Evolutionary conservation across 2,113 vertebrate species (phyloP).

Genomic region (Heterotilapia buettikoferi): DNA sequence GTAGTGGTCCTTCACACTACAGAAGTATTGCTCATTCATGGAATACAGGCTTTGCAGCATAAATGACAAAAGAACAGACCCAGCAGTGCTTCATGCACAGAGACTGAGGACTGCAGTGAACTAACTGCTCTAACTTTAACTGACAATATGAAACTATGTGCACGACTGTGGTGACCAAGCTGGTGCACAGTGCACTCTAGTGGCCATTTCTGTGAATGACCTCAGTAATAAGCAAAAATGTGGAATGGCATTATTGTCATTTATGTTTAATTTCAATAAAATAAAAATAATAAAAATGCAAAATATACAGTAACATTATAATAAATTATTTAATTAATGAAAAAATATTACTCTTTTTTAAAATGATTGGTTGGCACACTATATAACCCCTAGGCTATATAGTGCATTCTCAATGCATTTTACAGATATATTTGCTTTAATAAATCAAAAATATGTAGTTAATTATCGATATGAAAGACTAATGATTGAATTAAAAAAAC

Average conservation of each 20-base stretch:
- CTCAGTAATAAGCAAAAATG: background rate
- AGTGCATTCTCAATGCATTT: background rate
- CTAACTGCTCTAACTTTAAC: background rate
- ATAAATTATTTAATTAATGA: background rate
- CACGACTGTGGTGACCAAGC: background rate
- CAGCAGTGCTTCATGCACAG: background rate
- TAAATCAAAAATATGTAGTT: background rate
- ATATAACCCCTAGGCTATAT: background rate
- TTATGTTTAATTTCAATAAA: background rate
- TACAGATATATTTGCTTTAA: background rate
- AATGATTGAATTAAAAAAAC: background rate
- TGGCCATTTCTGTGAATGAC: background rate
- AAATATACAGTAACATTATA: background rate
- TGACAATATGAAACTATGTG: background rate
- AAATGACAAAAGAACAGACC: rapidly evolving
- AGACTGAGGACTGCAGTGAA: background rate
- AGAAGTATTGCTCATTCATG: background rate
- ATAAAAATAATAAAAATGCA: background rate
- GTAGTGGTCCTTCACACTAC: background rate
- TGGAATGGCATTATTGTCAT: background rate
- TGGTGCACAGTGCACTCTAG: background rate
- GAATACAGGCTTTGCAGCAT: background rate
- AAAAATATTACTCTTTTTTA: background rate
- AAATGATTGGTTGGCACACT: background rate
- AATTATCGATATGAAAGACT: background rate